Evolutionary conservation across 2,113 vertebrate species (phyloP).

Genomic region (Mormyrus lacerda): DNA sequence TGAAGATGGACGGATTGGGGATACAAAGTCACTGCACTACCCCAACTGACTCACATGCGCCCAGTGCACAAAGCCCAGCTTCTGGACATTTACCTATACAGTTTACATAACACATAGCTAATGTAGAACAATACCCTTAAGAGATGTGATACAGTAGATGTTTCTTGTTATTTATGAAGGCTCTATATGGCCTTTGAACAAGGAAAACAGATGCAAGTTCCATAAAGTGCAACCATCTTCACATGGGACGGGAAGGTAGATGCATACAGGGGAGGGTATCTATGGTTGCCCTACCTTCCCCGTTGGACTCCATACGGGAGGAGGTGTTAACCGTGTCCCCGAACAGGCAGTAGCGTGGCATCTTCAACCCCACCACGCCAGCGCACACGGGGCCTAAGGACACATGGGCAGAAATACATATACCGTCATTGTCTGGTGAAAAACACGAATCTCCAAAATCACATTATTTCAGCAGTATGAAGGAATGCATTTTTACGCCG

Average conservation of each 20-base stretch:
- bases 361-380: slow-evolving; percentile 74
- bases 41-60: background rate
- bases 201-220: background rate
- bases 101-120: background rate
- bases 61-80: background rate
- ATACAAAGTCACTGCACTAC: background rate
- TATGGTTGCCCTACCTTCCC: slow-evolving; percentile 57
- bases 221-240: background rate
- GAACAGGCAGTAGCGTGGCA: slow-evolving; percentile 79
- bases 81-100: background rate
- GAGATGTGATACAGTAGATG: background rate
- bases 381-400: slow-evolving; percentile 70
- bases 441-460: background rate
- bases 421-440: background rate
- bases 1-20: slow-evolving; percentile 35
- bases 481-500: background rate
- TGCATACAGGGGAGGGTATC: background rate
- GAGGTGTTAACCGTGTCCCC: slow-evolving; percentile 79
- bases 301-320: slow-evolving; percentile 79
- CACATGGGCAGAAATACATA: background rate
- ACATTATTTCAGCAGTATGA: background rate
- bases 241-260: background rate
- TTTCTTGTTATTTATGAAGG: background rate
- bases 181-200: background rate
- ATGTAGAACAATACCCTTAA: background rate